Conservation (phyloP, 2,113 vertebrate species). For the Propithecus coquereli region DNA sequence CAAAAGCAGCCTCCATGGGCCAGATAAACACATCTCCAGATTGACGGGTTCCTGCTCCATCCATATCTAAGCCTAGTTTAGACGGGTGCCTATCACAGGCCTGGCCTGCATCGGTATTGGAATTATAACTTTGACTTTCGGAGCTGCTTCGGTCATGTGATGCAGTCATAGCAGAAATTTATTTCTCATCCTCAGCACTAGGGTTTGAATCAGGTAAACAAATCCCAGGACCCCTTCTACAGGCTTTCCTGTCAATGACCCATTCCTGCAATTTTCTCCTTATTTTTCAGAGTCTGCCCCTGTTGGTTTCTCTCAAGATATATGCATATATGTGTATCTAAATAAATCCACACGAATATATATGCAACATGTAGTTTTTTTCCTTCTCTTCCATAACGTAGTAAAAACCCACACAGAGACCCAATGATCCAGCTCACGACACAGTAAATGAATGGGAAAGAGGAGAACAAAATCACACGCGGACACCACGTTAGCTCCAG, state of each 20-base stretch:
- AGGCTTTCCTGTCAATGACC: not conserved
- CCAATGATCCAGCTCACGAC: constrained; percentile 1
- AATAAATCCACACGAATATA: not conserved
- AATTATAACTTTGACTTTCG: not conserved
- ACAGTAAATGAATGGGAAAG: constrained; percentile 9
- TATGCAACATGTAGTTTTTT: not conserved
- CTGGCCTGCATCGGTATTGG: not conserved
- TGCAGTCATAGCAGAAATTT: not conserved
- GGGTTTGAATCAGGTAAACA: constrained; percentile 6
- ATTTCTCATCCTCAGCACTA: not conserved
- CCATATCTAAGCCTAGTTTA: not conserved
- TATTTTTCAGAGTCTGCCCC: not conserved
- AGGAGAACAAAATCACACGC: not conserved
- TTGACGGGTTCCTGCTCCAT: not conserved
- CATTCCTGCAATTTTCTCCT: not conserved
- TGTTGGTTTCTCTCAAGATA: not conserved
- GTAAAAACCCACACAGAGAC: not conserved
- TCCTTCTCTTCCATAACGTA: not conserved
- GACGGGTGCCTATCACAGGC: not conserved
- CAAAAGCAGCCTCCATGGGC: not conserved
- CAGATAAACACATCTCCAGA: not conserved
- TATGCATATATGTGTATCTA: not conserved
- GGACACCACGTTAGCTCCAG: not conserved
- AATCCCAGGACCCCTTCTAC: not conserved
- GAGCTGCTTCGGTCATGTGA: not conserved